Evolutionary conservation across 2,888 invertebrate genomes (phyloP).

Genomic region (Oxyteleia sp.): DNA sequence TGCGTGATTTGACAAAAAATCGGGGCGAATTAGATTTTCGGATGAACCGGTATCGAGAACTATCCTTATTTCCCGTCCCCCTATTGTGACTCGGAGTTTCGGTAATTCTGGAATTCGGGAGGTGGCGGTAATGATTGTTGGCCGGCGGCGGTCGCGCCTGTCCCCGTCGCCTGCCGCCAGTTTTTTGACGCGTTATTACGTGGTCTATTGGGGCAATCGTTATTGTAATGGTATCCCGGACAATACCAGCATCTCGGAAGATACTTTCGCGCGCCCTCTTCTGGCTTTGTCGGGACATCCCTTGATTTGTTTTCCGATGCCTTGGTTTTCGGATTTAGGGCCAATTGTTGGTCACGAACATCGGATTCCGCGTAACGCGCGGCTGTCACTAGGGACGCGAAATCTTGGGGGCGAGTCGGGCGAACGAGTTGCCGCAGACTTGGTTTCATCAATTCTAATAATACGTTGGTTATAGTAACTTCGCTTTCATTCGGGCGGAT

Average conservation of each 20-base stretch:
- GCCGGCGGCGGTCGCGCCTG: neutral
- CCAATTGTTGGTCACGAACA: too few relatives aligned
- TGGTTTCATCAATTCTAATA: conserved; percentile 6
- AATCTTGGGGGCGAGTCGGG: neutral
- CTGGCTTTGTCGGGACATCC: neutral
- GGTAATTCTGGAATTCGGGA: too few relatives aligned
- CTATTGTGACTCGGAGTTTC: too few relatives aligned
- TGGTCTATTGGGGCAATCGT: conserved; percentile 23
- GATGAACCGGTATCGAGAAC: too few relatives aligned
- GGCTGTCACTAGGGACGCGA: neutral
- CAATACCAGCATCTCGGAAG: conserved; percentile 19
- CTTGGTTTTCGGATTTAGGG: too few relatives aligned
- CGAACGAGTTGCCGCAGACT: neutral
- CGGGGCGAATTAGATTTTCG: too few relatives aligned
- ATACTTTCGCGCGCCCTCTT: neutral
- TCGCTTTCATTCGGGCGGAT: too few relatives aligned
- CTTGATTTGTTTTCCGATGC: neutral
- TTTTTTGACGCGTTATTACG: conserved; percentile 1
- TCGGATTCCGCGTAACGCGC: conserved; percentile 1
- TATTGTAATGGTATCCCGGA: conserved; percentile 24
- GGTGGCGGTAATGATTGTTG: too few relatives aligned
- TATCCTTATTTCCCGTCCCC: too few relatives aligned
- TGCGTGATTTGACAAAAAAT: neutral
- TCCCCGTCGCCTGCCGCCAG: conserved; percentile 20
- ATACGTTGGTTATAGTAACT: too few relatives aligned